Percentiles rank a stretch among this genome's conserved stretches.
Evolutionary conservation across 2,888 invertebrate species (phyloP).

Genomic region (Eilema caniola): DNA sequence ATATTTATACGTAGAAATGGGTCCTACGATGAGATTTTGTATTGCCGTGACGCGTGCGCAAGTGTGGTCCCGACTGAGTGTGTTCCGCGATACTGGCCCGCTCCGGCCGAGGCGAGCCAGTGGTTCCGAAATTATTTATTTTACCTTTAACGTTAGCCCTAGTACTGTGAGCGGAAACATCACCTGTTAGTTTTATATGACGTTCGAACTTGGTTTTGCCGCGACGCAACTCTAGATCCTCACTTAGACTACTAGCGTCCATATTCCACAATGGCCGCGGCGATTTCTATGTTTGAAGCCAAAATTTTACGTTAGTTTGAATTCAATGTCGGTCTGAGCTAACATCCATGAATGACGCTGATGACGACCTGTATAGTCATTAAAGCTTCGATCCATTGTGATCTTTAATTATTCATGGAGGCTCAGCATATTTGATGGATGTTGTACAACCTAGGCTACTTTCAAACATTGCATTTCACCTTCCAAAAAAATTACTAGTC

Average conservation of each 20-base stretch:
- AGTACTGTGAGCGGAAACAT: slow-evolving; percentile 32
- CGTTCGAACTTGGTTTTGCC: slow-evolving; percentile 25
- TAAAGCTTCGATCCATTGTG: background rate
- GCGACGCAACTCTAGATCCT: slow-evolving; percentile 22
- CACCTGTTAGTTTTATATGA: slow-evolving; percentile 38
- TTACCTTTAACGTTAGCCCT: slow-evolving; percentile 39
- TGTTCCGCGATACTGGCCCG: slow-evolving; percentile 25
- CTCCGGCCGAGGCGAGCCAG: slow-evolving; percentile 31
- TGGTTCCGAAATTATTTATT: slow-evolving; percentile 42
- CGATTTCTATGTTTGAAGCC: slow-evolving; percentile 17
- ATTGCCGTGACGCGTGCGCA: slow-evolving; percentile 70
- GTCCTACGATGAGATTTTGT: slow-evolving; percentile 78
- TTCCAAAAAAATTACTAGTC: slow-evolving; percentile 74
- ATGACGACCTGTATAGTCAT: background rate
- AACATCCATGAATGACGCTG: slow-evolving; percentile 13
- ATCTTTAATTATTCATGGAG: background rate
- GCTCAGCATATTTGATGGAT: slow-evolving; percentile 15
- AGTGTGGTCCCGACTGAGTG: slow-evolving; percentile 54
- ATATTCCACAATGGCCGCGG: slow-evolving; percentile 14
- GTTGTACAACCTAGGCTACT: slow-evolving; percentile 24
- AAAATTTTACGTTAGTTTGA: slow-evolving; percentile 22
- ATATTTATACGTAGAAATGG: slow-evolving; percentile 68
- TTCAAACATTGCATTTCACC: slow-evolving; percentile 55
- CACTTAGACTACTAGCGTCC: slow-evolving; percentile 36
- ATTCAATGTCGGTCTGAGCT: slow-evolving; percentile 16